Base-by-base conservation (phyloP, 2,113 vertebrate genomes). In the Hippopotamus amphibius region DNA sequence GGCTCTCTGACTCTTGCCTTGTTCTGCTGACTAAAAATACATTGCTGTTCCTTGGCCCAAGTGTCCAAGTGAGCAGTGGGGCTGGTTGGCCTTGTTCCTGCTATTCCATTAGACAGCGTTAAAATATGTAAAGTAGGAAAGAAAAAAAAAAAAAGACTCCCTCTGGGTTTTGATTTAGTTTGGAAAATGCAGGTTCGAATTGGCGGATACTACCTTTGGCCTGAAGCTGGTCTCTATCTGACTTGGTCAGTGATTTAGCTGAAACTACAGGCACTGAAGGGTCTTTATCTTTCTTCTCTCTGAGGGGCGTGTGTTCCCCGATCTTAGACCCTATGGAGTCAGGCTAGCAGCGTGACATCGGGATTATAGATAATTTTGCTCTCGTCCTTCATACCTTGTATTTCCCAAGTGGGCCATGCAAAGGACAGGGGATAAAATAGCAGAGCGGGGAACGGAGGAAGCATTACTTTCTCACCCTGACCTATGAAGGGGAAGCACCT, bases 81-180 rank as follows among this genome's bases (percentile, higher is more conserved):
- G 83, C 43, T 41, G 95, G 37, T 68, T 98, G 97, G 97, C 97
- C 43, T 63, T 5, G 15, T 96, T 98, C 97, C 98, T 98, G 72
- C 68, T 97, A 22, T 98, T 98, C 98, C 97, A 97, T 98, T 98
- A 98, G 96, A 95, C 83, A 90, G 93, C 5, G 21, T 80, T 97
- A 96, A 98, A 97, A 97, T 98, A 97, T 93, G 96, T 97, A 97
- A 97, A 98, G 83, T 43, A 71, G 43, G 21, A 57, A 41, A 41
- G n/a, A 21, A 7, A 48, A 28, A 37, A 69, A n/a, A 61, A 22
- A 43, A 82, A 93, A 87, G 6, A 53, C n/a, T 65, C 86, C 88
- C 50, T 96, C 57, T 93, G n/a, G 2, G 24, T 91, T 93, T 80
- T 95, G 71, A 96, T 95, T 97, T 50, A 72, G n/a, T 96, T 97